These are phyloP conservation scores for Rhynchonycteris naso DNA, from an alignment of 2,797 vertebrate genomes.

Conservation along the genomic window DNA sequence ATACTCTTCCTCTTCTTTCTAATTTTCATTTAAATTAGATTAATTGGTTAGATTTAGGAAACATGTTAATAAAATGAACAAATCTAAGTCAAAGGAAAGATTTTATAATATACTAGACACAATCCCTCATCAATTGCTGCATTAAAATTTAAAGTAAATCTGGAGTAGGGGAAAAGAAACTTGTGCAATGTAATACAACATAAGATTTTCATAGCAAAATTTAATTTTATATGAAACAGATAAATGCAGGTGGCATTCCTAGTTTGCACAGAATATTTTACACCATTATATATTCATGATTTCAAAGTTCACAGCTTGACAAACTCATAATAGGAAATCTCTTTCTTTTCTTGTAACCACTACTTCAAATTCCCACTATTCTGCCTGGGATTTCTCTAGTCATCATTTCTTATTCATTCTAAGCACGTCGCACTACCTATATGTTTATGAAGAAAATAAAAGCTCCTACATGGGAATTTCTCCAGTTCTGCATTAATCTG, in stretches of 20 bases:
- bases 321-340: neutral
- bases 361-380: neutral
- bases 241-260: neutral
- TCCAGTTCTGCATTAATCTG: neutral
- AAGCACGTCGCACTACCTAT: neutral
- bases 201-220: neutral
- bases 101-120: neutral
- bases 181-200: neutral
- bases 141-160: slow-evolving; percentile 4
- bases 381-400: neutral
- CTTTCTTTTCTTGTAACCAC: neutral
- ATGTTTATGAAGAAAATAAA: neutral
- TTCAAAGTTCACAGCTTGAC: slow-evolving; percentile 20
- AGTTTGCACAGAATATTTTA: neutral
- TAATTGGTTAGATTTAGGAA: neutral
- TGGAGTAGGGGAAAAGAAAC: neutral
- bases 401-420: neutral
- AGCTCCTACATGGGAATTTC: neutral
- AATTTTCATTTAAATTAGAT: neutral
- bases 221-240: slow-evolving; percentile 11
- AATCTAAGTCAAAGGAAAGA: neutral
- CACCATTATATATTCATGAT: neutral
- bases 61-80: neutral
- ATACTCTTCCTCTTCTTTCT: neutral
- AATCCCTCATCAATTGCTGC: neutral